Conservation (phyloP, 2,888 invertebrate genomes). For the Zeuzera pyrina region DNA sequence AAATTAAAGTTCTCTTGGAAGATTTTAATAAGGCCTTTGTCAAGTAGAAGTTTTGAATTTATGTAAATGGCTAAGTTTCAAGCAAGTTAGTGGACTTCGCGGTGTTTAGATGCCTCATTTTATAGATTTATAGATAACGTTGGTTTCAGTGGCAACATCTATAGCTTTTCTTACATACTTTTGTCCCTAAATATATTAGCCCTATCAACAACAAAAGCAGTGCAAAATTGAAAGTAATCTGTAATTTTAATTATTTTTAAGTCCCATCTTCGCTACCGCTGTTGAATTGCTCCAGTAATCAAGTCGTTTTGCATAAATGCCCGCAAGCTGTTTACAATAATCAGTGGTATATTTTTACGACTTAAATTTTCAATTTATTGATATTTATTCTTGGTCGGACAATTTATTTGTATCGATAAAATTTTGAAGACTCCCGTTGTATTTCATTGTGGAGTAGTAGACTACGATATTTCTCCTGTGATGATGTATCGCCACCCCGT, state of each 20-base stretch:
- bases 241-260: no score
- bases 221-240: no score
- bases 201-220: no score
- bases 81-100: slow-evolving; percentile 13
- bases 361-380: slow-evolving; percentile 66
- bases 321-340: slow-evolving; percentile 70
- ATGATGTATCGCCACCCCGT: slow-evolving; percentile 31
- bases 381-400: slow-evolving; percentile 58
- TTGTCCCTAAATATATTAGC: no score
- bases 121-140: no score
- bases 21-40: slow-evolving; percentile 59
- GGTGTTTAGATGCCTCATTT: no score
- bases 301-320: slow-evolving; percentile 64
- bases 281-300: slow-evolving; percentile 57
- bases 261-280: slow-evolving; percentile 53
- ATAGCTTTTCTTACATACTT: no score
- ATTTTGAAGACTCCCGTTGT: slow-evolving; percentile 59
- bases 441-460: slow-evolving; percentile 40
- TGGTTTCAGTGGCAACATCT: no score
- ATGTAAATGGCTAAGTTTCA: slow-evolving; percentile 50
- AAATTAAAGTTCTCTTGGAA: slow-evolving; percentile 57
- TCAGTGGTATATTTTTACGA: slow-evolving; percentile 69
- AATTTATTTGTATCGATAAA: slow-evolving; percentile 67
- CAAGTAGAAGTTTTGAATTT: slow-evolving; percentile 41
- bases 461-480: slow-evolving; percentile 34